Base-by-base conservation (phyloP, 2,888 invertebrate species). In the Brenthis ino region DNA sequence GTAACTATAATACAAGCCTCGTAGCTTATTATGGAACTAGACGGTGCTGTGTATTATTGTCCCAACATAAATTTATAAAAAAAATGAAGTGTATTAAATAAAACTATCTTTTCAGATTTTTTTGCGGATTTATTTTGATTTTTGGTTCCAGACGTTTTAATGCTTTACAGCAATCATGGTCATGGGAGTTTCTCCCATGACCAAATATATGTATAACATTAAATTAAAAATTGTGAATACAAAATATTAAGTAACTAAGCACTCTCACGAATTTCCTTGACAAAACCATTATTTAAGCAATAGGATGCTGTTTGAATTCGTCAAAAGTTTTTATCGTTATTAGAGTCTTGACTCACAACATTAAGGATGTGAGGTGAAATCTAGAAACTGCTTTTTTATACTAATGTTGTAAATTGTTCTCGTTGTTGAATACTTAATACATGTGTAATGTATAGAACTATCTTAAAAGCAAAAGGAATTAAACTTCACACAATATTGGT, bases 301-400 rank as follows among this genome's bases (percentile, higher is more conserved):
- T 47, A 63, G 53, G 53, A 63, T 43, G 63, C 37, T 53, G 63
- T 54, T 63, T 43, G 63, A 53, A 63, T 63, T 63, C 63, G 14
- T 54, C 16, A 37, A 16, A 53, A 11, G 13, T 63, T 16, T 63
- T 53, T 37, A 63, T 37, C 24, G 53, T 20, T 3, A 33, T 8
- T 54, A 14, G 20, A 54, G 43, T 37, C 63, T 63, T 20, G 11
- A 54, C 37, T 14, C 13, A 24, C 53, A 43, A 43, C 53, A 53
- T 63, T 63, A 54, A 53, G 53, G 53, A 53, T 63, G 43, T 63
- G 43, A 63, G 63, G 3, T 20, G 37, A 63, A 63, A 53, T 37
- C 51, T 54, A 63, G 51, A 63, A 54, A 63, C 51, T 53, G 37
- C 37, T 20, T n/a, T 60, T 60, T 60, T 60, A 60, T 60, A 48